A percentile compares a stretch with the other conserved stretches of the same genome.
These are phyloP conservation scores for Pseudopodoces humilis DNA, from an alignment of 2,113 vertebrate species.

Conservation along the genomic window DNA sequence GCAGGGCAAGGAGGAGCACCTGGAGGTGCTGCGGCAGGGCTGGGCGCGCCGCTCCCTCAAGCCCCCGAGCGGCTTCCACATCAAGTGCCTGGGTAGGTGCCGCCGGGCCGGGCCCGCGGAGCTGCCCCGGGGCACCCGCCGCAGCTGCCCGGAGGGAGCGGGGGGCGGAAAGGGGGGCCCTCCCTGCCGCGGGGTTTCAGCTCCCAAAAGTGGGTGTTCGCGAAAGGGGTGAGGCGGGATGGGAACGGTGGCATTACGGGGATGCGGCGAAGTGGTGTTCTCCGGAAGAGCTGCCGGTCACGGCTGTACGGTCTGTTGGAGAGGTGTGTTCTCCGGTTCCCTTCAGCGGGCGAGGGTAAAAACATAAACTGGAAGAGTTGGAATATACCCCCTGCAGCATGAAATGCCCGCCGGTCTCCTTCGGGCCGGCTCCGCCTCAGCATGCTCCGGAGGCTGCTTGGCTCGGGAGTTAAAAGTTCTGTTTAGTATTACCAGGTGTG, in stretches of 20 bases:
- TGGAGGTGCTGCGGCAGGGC: slow-evolving; percentile 92
- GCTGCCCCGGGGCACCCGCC: not conserved
- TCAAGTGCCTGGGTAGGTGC: slow-evolving; percentile 91
- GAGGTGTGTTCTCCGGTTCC: not conserved
- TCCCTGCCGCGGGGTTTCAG: too few relatives aligned
- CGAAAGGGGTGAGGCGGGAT: not conserved
- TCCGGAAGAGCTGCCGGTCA: fast-evolving
- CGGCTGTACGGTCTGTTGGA: fast-evolving
- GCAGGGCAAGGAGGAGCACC: slow-evolving; percentile 93
- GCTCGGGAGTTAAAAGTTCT: not conserved
- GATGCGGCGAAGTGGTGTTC: fast-evolving
- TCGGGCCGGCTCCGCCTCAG: too few relatives aligned
- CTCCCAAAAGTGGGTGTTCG: not conserved
- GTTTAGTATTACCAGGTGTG: not conserved
- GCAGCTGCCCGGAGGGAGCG: not conserved
- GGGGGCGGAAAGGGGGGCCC: fast-evolving
- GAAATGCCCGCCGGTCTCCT: not conserved
- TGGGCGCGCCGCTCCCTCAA: slow-evolving; percentile 91
- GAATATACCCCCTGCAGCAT: not conserved
- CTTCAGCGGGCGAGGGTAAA: not conserved
- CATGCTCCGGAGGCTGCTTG: not conserved
- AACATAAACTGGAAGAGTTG: fast-evolving
- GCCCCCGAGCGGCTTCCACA: slow-evolving; percentile 90
- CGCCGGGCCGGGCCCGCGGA: not conserved
- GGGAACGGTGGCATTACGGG: fast-evolving